Percentiles rank a stretch among this genome's conserved stretches.
Evolutionary conservation across 23 tunicate species (phyloP).

Genomic region (Diplosoma virens): DNA sequence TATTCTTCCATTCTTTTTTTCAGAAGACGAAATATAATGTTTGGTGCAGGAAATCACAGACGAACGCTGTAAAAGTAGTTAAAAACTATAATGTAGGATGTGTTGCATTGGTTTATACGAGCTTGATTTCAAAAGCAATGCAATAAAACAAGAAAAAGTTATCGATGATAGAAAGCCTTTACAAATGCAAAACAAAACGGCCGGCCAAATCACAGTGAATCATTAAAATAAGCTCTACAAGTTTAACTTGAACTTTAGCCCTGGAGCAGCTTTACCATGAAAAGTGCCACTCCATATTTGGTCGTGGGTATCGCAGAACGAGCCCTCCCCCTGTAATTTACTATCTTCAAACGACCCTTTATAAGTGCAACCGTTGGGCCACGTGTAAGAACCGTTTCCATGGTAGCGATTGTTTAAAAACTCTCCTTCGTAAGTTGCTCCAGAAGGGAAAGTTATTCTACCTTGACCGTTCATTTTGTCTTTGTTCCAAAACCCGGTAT

Average conservation of each 20-base stretch:
- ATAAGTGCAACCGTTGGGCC: constrained; percentile 67
- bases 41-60: too few relatives aligned
- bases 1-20: too few relatives aligned
- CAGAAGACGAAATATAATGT: too few relatives aligned
- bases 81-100: too few relatives aligned
- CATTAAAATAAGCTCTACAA: constrained; percentile 10
- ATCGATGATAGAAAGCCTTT: too few relatives aligned
- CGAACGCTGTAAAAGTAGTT: too few relatives aligned
- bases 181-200: too few relatives aligned
- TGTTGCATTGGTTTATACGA: too few relatives aligned
- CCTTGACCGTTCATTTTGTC: constrained; percentile 80
- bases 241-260: constrained; percentile 54
- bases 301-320: constrained; percentile 49
- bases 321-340: constrained; percentile 69
- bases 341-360: constrained; percentile 60
- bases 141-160: too few relatives aligned
- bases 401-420: constrained; percentile 50
- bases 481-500: constrained; percentile 58
- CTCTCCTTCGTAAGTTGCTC: constrained; percentile 71
- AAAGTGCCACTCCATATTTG: constrained; percentile 77
- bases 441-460: constrained; percentile 35
- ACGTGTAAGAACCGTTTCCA: constrained; percentile 61
- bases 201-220: too few relatives aligned
- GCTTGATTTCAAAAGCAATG: too few relatives aligned
- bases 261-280: constrained; percentile 83